Evolutionary conservation across 2,113 vertebrate species (phyloP).

Genomic region (Nycticryphes semicollaris): DNA sequence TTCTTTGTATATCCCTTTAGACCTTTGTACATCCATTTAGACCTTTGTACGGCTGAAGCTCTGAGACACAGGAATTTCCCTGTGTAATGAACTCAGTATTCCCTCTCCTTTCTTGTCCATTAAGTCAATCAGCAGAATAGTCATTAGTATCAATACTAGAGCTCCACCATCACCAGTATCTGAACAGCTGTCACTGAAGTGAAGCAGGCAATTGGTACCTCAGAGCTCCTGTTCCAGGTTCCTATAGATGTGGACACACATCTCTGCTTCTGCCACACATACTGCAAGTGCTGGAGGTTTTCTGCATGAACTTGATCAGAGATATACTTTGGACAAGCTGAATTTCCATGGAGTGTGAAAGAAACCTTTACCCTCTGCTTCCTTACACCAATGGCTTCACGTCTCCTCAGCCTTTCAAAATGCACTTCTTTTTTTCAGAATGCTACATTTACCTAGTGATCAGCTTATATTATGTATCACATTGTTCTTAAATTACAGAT

Average conservation of each 20-base stretch:
- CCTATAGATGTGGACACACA: neutral
- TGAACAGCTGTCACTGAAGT: neutral
- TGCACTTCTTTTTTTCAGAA: neutral
- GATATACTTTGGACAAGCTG: neutral
- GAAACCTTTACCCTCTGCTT: neutral
- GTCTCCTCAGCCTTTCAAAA: neutral
- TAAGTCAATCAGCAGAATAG: neutral
- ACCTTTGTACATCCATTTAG: too few relatives aligned
- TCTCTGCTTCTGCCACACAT: neutral
- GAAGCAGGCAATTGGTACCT: neutral
- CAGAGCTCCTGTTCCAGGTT: neutral
- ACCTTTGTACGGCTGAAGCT: neutral
- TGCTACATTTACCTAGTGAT: neutral
- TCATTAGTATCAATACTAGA: neutral
- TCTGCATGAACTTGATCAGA: neutral
- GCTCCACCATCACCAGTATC: neutral
- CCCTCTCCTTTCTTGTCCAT: neutral
- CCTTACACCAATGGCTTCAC: neutral
- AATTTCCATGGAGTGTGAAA: neutral
- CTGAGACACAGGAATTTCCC: neutral
- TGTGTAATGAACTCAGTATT: neutral
- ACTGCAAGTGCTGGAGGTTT: neutral
- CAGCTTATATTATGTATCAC: neutral
- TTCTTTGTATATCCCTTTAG: neutral
- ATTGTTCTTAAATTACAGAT: neutral